Conservation (phyloP, 2,888 invertebrate species). For the Clunio marinus region DNA sequence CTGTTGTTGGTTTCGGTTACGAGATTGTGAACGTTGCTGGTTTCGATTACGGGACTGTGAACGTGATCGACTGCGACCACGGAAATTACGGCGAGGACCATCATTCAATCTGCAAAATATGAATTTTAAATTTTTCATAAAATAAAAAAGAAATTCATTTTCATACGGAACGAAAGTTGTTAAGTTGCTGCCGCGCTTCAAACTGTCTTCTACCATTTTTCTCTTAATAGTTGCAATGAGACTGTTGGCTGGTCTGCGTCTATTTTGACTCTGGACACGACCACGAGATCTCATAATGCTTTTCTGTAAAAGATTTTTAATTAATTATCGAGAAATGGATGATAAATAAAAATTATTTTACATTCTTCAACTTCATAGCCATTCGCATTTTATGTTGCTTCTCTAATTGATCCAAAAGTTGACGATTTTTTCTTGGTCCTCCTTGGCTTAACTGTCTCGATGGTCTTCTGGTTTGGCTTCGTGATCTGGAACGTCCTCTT, state of each 20-base stretch:
- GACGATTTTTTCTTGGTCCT: constrained; percentile 44
- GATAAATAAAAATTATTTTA: too few species aligned
- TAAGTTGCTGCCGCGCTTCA: constrained; percentile 7
- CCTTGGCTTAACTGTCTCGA: not conserved
- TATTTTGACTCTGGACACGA: not conserved
- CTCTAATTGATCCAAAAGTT: constrained; percentile 48
- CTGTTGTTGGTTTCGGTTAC: not conserved
- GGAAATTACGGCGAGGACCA: not conserved
- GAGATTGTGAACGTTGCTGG: not conserved
- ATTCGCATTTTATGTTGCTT: constrained; percentile 46
- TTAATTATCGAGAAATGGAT: too few species aligned
- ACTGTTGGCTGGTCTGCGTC: too few species aligned
- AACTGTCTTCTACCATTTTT: not conserved
- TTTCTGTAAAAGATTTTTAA: constrained; percentile 49
- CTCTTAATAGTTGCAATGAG: not conserved
- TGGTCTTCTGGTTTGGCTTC: not conserved
- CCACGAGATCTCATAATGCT: constrained; percentile 47
- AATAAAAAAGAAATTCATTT: too few species aligned
- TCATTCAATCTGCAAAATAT: constrained; percentile 21
- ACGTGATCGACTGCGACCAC: constrained; percentile 14
- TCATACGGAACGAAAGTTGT: constrained; percentile 32
- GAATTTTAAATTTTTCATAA: too few species aligned
- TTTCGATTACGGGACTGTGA: constrained; percentile 6
- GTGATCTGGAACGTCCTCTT: constrained; percentile 37
- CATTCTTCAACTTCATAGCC: constrained; percentile 37